phyloP scores from a whole-genome alignment of 2,113 vertebrate genomes.

The Gorsachius goisagi region DNA sequence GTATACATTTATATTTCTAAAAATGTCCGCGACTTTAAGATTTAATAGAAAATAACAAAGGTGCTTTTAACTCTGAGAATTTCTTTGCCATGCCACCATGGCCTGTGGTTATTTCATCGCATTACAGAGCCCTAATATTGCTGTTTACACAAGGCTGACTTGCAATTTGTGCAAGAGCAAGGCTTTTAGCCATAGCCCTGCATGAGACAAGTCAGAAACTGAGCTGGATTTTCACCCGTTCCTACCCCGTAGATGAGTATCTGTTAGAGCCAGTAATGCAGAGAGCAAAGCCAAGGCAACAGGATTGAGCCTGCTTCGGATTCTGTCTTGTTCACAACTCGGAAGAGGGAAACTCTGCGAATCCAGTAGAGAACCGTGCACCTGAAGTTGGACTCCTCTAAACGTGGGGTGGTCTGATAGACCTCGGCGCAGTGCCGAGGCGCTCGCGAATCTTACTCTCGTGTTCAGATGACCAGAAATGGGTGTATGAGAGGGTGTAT shows the following conservation, averaged over 20 bases:
- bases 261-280: neutral
- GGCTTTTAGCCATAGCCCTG: neutral
- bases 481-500: too few species aligned
- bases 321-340: neutral
- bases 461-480: rapidly evolving
- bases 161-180: neutral
- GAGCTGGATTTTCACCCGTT: neutral
- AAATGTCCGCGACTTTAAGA: neutral
- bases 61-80: neutral
- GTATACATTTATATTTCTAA: neutral
- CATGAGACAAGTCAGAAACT: neutral
- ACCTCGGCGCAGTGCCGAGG: rapidly evolving
- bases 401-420: rapidly evolving
- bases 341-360: neutral
- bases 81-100: neutral
- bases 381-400: too few species aligned
- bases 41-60: neutral
- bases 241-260: neutral
- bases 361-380: neutral
- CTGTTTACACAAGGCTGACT: neutral
- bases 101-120: neutral
- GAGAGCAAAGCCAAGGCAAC: neutral
- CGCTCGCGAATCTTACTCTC: rapidly evolving
- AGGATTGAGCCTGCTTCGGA: neutral
- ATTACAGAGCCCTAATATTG: neutral